Conservation (phyloP, 2,113 vertebrate species). For the Corythoichthys haematopterus region DNA sequence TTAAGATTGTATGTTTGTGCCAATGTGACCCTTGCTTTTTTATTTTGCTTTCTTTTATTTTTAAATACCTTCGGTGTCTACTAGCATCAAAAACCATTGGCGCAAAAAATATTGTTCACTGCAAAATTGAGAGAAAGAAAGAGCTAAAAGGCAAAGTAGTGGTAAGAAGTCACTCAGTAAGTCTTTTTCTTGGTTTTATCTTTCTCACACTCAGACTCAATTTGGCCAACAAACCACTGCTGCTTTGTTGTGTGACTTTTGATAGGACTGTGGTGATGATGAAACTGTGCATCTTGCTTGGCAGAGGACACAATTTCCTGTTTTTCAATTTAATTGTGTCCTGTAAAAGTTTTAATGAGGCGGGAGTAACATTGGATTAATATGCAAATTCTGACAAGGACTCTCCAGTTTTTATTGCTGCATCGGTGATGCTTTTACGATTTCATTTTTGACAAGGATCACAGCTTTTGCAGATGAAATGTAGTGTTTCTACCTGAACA, state of each 20-base stretch:
- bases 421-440: slow-evolving; percentile 74
- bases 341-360: slow-evolving; percentile 70
- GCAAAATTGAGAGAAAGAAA: not conserved
- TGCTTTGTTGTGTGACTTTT: not conserved
- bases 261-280: not conserved
- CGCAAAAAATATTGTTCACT: not conserved
- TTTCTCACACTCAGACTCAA: not conserved
- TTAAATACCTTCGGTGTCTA: no score
- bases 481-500: slow-evolving; percentile 51
- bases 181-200: not conserved
- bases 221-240: not conserved
- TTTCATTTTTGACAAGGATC: slow-evolving; percentile 74
- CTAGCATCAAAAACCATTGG: not conserved
- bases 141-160: not conserved
- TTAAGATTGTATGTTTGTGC: not conserved
- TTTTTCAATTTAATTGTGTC: slow-evolving; percentile 71
- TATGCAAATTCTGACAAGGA: slow-evolving; percentile 73
- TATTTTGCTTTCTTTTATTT: not conserved
- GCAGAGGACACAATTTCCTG: slow-evolving; percentile 28
- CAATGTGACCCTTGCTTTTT: not conserved
- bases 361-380: slow-evolving; percentile 73
- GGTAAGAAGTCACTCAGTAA: not conserved
- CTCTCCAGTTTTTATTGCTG: slow-evolving; percentile 56
- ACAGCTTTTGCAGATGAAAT: slow-evolving; percentile 61
- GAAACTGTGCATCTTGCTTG: not conserved